A percentile compares a stretch with the other conserved stretches of the same genome.
These are phyloP conservation scores for Sminthurinus aureus DNA, from an alignment of 2,888 invertebrate species.

Conservation along the genomic window DNA sequence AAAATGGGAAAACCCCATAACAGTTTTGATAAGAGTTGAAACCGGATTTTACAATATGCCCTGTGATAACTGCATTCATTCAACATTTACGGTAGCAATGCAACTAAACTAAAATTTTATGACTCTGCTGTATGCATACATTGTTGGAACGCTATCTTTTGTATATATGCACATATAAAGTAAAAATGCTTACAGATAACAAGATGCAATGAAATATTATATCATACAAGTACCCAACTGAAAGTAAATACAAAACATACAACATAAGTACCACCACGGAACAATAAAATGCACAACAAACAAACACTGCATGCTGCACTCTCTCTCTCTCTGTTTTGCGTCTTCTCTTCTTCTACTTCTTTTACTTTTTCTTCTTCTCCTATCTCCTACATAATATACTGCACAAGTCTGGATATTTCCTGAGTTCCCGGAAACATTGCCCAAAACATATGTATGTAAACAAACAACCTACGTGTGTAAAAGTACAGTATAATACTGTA, in stretches of 20 bases:
- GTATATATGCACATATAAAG: neutral
- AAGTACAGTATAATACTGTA: too few relatives aligned
- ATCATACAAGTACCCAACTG: neutral
- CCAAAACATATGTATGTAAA: neutral
- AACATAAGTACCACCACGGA: neutral
- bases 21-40: conserved; percentile 29
- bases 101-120: conserved; percentile 21
- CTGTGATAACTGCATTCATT: conserved; percentile 12
- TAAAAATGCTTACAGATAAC: neutral
- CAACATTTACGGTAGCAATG: conserved; percentile 30
- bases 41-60: conserved; percentile 35
- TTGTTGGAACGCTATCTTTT: neutral
- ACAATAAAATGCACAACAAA: conserved; percentile 10
- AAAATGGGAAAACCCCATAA: conserved; percentile 20
- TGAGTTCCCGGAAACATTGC: conserved; percentile 24
- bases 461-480: neutral
- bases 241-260: neutral
- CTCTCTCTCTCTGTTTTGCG: too few relatives aligned
- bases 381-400: too few relatives aligned
- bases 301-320: neutral
- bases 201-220: neutral
- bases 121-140: conserved; percentile 2
- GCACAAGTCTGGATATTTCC: neutral
- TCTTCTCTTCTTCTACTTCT: too few relatives aligned
- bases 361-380: too few relatives aligned